Conservation (phyloP, 2,888 invertebrate genomes). For the Oxystoma pomonae region DNA sequence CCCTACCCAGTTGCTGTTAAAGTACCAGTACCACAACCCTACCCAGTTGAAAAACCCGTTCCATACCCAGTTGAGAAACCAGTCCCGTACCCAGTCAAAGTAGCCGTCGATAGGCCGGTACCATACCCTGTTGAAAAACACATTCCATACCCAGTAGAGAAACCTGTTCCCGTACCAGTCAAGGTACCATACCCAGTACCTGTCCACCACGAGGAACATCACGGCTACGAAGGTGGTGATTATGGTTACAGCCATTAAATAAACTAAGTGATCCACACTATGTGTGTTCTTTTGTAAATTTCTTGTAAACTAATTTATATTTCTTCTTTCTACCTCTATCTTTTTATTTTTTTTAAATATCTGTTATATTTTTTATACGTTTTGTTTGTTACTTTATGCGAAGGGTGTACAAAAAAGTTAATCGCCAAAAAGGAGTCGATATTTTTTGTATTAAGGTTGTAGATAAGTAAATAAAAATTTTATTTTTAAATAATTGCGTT, state of each 20-base stretch:
- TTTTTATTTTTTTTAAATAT: slow-evolving; percentile 19
- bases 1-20: slow-evolving; percentile 61
- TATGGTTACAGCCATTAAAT: slow-evolving; percentile 26
- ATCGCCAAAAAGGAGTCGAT: background rate
- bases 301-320: slow-evolving; percentile 34
- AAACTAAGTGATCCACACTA: slow-evolving; percentile 34
- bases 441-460: background rate
- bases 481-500: background rate
- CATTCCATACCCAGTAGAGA: slow-evolving; percentile 63
- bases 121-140: slow-evolving; percentile 62
- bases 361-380: background rate
- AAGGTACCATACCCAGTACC: slow-evolving; percentile 54
- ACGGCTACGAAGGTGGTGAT: slow-evolving; percentile 34
- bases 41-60: slow-evolving; percentile 63
- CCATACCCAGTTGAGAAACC: slow-evolving; percentile 61
- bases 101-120: slow-evolving; percentile 51
- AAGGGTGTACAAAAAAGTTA: background rate
- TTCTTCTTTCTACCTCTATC: slow-evolving; percentile 8
- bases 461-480: background rate
- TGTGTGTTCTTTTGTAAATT: slow-evolving; percentile 34
- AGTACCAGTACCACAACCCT: slow-evolving; percentile 64
- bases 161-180: slow-evolving; percentile 59
- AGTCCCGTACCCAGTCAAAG: slow-evolving; percentile 54
- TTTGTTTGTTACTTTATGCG: slow-evolving; percentile 3
- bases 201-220: slow-evolving; percentile 28